Evolutionary conservation across 2,888 invertebrate genomes (phyloP).

Genomic region (Drosophila prolongata): DNA sequence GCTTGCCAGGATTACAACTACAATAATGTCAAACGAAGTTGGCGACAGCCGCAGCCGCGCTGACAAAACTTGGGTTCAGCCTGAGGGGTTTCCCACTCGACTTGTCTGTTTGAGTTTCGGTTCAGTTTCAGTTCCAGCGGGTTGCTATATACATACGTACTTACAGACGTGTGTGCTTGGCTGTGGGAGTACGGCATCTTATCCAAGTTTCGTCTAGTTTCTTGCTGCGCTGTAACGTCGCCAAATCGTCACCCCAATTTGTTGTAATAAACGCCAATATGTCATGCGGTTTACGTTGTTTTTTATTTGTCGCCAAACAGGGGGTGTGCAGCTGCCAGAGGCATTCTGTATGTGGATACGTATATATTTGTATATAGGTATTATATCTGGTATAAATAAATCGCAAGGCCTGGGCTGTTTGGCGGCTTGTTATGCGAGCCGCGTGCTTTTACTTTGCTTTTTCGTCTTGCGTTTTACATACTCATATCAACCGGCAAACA

Average conservation of each 20-base stretch:
- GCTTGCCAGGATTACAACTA: slow-evolving; percentile 63
- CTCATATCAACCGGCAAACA: neutral
- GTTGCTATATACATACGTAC: slow-evolving; percentile 24
- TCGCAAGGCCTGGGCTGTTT: slow-evolving; percentile 64
- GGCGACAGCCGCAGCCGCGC: slow-evolving; percentile 52
- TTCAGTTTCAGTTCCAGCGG: slow-evolving; percentile 54
- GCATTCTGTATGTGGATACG: slow-evolving; percentile 8
- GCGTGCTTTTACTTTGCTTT: slow-evolving; percentile 41
- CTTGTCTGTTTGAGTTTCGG: slow-evolving; percentile 65
- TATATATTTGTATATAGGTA: slow-evolving; percentile 19
- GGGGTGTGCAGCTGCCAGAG: slow-evolving; percentile 22
- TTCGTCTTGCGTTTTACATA: slow-evolving; percentile 63
- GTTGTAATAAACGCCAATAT: slow-evolving; percentile 81
- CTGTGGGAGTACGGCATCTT: slow-evolving; percentile 52
- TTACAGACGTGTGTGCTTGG: slow-evolving; percentile 14
- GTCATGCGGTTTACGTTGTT: slow-evolving; percentile 70
- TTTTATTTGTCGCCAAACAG: slow-evolving; percentile 51
- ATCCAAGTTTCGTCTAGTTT: slow-evolving; percentile 65
- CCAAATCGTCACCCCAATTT: slow-evolving; percentile 81
- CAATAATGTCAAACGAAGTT: slow-evolving; percentile 70
- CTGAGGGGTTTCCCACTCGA: slow-evolving; percentile 2
- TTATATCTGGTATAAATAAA: slow-evolving; percentile 70
- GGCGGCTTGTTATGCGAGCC: slow-evolving; percentile 62
- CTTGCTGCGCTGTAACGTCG: slow-evolving; percentile 54
- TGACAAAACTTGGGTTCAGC: slow-evolving; percentile 32